Evolutionary conservation across 2,113 vertebrate genomes (phyloP).

Genomic region (Pterophyllum scalare): DNA sequence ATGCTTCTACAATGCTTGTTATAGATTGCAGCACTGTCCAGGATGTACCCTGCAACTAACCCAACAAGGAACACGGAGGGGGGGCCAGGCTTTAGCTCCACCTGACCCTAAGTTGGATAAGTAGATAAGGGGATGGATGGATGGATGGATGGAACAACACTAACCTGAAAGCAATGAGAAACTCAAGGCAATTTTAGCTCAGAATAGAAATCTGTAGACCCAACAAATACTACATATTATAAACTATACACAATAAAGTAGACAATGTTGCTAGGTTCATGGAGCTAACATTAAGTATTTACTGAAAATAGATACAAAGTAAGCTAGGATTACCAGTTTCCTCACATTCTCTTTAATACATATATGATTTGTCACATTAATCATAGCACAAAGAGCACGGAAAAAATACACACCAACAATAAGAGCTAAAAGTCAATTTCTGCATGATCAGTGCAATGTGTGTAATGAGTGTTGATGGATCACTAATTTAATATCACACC

Average conservation of each 20-base stretch:
- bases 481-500: constrained; percentile 92
- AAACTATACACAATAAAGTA: background rate
- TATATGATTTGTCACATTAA: constrained; percentile 26
- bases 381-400: constrained; percentile 33
- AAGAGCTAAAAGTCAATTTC: constrained; percentile 84
- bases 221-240: background rate
- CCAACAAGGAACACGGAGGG: no score
- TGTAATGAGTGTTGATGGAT: constrained; percentile 91
- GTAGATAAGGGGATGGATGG: background rate
- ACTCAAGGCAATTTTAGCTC: background rate
- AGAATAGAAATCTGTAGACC: background rate
- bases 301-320: constrained; percentile 12
- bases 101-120: no score
- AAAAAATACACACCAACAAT: constrained; percentile 52
- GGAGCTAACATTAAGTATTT: background rate
- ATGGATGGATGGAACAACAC: accelerated
- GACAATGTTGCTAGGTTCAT: background rate
- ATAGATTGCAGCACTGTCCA: no score
- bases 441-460: constrained; percentile 87
- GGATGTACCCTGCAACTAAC: no score
- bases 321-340: constrained; percentile 2
- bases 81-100: no score
- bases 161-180: background rate
- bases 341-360: constrained; percentile 36
- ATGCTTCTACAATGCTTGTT: no score